Evolutionary conservation across 1,140 invertebrate genomes (phyloP).

Genomic region (Sminthurides bifidus): DNA sequence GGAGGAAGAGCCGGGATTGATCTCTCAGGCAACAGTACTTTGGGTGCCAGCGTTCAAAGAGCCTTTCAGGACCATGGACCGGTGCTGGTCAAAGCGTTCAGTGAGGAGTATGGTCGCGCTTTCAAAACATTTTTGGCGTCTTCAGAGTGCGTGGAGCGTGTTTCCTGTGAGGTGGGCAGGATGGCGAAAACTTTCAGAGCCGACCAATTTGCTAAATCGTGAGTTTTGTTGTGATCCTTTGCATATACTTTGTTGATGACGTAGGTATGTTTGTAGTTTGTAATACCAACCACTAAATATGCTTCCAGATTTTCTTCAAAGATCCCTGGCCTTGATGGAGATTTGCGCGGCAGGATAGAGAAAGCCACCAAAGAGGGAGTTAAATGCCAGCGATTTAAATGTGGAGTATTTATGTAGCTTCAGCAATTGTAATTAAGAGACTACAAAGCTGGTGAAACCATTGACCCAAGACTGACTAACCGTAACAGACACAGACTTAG

Average conservation of each 20-base stretch:
- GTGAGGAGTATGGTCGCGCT: not conserved
- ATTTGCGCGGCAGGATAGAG: not conserved
- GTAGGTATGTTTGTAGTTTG: no score
- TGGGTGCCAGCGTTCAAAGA: not conserved
- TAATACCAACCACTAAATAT: no score
- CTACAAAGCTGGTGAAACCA: no score
- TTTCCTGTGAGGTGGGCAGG: not conserved
- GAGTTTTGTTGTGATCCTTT: not conserved
- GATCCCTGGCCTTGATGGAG: no score
- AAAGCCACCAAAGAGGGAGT: not conserved
- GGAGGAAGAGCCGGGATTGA: not conserved
- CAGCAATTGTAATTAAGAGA: no score
- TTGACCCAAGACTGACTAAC: no score
- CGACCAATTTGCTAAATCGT: not conserved
- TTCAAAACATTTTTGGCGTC: not conserved
- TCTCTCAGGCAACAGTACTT: not conserved
- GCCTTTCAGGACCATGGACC: not conserved
- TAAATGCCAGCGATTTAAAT: constrained; percentile 2
- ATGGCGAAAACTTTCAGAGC: not conserved
- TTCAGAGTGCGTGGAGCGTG: constrained; percentile 2
- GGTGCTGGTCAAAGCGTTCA: not conserved
- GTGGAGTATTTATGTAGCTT: constrained; percentile 1
- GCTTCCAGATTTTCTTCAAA: no score
- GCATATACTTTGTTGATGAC: no score
- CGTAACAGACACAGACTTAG: no score